Evolutionary conservation across 2,888 invertebrate species (phyloP).

Genomic region (Dugesia japonica): DNA sequence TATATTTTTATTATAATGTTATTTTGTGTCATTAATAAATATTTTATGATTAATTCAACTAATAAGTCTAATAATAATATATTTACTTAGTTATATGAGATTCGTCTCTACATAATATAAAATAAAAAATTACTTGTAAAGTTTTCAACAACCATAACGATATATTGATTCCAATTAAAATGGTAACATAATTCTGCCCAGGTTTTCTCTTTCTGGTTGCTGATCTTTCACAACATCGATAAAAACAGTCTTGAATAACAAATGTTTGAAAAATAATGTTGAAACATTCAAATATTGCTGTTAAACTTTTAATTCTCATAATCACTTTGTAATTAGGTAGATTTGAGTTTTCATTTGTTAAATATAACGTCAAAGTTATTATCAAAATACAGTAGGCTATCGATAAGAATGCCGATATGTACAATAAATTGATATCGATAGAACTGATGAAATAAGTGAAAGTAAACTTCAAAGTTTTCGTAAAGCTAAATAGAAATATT

Average conservation of each 20-base stretch:
- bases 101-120: too few relatives aligned
- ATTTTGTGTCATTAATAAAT: too few relatives aligned
- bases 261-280: conserved; percentile 21
- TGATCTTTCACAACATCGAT: conserved; percentile 26
- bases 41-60: too few relatives aligned
- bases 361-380: background rate
- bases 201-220: background rate
- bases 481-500: conserved; percentile 21
- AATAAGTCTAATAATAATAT: too few relatives aligned
- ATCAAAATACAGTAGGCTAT: too few relatives aligned
- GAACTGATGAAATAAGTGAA: background rate
- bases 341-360: too few relatives aligned
- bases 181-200: conserved; percentile 23
- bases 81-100: too few relatives aligned
- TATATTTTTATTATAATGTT: too few relatives aligned
- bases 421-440: conserved; percentile 25
- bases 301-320: background rate
- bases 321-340: too few relatives aligned
- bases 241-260: conserved; percentile 28
- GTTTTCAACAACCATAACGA: conserved; percentile 29
- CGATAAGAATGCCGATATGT: conserved; percentile 24
- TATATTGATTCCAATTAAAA: conserved; percentile 26
- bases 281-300: conserved; percentile 20
- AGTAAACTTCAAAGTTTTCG: conserved; percentile 22
- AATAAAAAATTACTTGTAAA: conserved; percentile 29